phyloP scores from a whole-genome alignment of 2,797 vertebrate genomes.

The Linurgus olivaceus region DNA sequence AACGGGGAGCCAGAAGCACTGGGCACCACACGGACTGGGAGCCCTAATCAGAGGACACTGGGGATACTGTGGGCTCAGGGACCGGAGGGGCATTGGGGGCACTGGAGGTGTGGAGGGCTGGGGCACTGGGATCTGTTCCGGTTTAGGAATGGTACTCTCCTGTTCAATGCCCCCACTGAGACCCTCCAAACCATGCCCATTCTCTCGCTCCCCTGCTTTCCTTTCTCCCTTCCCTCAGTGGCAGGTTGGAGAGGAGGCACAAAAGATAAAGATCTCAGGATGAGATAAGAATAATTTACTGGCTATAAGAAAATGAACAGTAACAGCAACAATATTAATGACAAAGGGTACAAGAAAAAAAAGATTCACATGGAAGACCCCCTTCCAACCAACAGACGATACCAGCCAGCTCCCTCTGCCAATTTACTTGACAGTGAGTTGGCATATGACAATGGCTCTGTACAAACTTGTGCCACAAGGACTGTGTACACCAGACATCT shows the following conservation, averaged over 20 bases:
- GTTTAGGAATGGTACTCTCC: background rate
- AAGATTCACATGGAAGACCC: background rate
- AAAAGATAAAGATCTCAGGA: background rate
- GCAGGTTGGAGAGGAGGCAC: background rate
- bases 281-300: background rate
- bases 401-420: background rate
- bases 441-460: too few species aligned
- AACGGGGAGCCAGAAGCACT: background rate
- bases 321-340: background rate
- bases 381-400: background rate
- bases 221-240: fast-evolving
- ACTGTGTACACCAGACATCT: background rate
- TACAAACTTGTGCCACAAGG: background rate
- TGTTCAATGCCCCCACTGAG: background rate
- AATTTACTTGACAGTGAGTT: background rate
- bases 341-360: background rate
- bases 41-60: background rate
- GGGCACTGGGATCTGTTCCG: background rate
- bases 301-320: background rate
- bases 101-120: background rate
- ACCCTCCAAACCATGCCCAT: background rate
- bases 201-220: fast-evolving
- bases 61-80: too few species aligned
- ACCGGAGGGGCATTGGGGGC: background rate
- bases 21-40: background rate